phyloP scores from a whole-genome alignment of 2,113 vertebrate genomes.

The Tretioscincus oriximinensis region DNA sequence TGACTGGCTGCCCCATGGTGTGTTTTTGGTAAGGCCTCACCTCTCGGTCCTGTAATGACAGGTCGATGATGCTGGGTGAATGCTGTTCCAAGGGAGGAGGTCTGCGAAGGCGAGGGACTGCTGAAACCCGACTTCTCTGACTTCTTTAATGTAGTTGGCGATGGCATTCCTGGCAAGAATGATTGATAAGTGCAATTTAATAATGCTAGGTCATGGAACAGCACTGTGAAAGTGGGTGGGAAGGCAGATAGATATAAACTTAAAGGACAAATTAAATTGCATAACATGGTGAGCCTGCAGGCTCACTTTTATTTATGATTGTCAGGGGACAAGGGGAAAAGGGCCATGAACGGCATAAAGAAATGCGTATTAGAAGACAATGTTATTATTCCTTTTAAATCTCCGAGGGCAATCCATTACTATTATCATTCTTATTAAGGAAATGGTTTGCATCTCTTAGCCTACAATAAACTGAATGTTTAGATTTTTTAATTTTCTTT shows the following conservation, averaged over 20 bases:
- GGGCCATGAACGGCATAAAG: conserved; percentile 12
- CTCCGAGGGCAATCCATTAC: conserved; percentile 50
- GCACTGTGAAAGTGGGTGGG: conserved; percentile 76
- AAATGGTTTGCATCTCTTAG: conserved; percentile 61
- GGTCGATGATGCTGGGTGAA: conserved; percentile 97
- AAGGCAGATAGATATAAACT: conserved; percentile 67
- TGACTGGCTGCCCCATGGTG: conserved; percentile 26
- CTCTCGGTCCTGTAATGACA: conserved; percentile 97
- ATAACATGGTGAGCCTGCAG: conserved; percentile 55
- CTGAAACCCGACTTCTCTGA: conserved; percentile 98
- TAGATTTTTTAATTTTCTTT: conserved; percentile 52
- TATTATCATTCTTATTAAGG: conserved; percentile 63
- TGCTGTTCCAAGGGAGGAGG: conserved; percentile 91
- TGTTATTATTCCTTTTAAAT: conserved; percentile 61
- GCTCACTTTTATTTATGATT: conserved; percentile 58
- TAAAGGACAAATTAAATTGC: conserved; percentile 64
- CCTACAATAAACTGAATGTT: conserved; percentile 58
- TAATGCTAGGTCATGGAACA: conserved; percentile 81
- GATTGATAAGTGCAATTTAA: conserved; percentile 85
- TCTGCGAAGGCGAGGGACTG: conserved; percentile 88
- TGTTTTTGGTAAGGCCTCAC: conserved; percentile 78
- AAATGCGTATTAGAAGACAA: conserved; percentile 57
- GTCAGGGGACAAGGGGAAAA: conserved; percentile 49
- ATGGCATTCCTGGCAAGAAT: conserved; percentile 94
- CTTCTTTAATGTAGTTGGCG: conserved; percentile 94